Conservation (phyloP, 2,888 invertebrate genomes). For the Callosobruchus maculatus region DNA sequence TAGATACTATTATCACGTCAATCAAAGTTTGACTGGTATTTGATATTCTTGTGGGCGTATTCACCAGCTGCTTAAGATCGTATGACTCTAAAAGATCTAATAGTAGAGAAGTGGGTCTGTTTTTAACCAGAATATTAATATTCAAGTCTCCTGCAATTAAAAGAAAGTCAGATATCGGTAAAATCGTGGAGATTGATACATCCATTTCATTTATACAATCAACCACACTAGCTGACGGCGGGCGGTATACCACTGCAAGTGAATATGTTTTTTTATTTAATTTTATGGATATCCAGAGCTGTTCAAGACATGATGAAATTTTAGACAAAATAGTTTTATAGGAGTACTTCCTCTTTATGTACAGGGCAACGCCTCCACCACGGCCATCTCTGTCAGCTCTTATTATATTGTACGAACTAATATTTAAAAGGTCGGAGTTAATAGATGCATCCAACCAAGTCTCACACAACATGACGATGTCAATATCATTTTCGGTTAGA, state of each 20-base stretch:
- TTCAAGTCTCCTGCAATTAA: slow-evolving; percentile 2
- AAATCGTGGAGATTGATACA: neutral
- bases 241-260: neutral
- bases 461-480: neutral
- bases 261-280: neutral
- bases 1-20: neutral
- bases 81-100: neutral
- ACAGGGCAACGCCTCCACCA: slow-evolving; percentile 1
- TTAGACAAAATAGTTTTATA: neutral
- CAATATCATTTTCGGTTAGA: neutral
- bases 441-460: neutral
- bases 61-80: neutral
- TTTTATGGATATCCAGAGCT: slow-evolving; percentile 3
- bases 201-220: neutral
- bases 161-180: neutral
- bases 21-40: neutral
- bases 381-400: neutral
- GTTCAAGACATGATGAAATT: neutral
- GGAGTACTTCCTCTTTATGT: neutral
- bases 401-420: slow-evolving; percentile 1
- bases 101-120: neutral
- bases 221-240: neutral
- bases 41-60: slow-evolving; percentile 1
- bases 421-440: neutral
- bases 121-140: neutral